Conservation (phyloP, 1,140 invertebrate genomes). For the Sweltsa coloradensis region DNA sequence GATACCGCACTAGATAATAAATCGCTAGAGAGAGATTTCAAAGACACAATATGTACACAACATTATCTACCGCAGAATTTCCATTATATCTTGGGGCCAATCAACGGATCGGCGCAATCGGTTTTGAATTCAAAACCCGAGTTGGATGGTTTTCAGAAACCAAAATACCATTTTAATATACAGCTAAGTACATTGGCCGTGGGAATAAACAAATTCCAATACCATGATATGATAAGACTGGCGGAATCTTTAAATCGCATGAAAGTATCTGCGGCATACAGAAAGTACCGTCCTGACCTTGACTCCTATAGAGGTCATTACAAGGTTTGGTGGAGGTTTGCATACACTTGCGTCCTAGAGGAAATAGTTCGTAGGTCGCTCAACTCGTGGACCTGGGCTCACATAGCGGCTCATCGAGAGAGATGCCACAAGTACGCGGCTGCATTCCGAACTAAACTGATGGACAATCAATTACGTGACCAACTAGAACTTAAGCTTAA, state of each 20-base stretch:
- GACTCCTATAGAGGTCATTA: slow-evolving; percentile 60
- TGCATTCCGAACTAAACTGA: slow-evolving; percentile 65
- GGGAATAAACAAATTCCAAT: slow-evolving; percentile 61
- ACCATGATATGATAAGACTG: slow-evolving; percentile 73
- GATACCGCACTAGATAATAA: too few relatives aligned
- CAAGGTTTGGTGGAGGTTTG: slow-evolving; percentile 88
- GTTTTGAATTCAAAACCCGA: slow-evolving; percentile 91
- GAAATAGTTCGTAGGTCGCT: slow-evolving; percentile 56
- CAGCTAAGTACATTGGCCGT: too few relatives aligned
- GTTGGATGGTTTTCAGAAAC: slow-evolving; percentile 73
- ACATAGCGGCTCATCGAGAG: slow-evolving; percentile 70
- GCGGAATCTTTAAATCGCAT: slow-evolving; percentile 80
- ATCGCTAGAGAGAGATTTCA: too few relatives aligned
- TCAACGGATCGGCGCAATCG: slow-evolving; percentile 76
- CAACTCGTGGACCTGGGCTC: slow-evolving; percentile 81
- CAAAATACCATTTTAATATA: slow-evolving; percentile 76
- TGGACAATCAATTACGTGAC: slow-evolving; percentile 44
- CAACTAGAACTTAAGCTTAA: slow-evolving; percentile 35
- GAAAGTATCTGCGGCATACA: slow-evolving; percentile 56
- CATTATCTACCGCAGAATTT: too few relatives aligned
- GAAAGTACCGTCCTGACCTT: slow-evolving; percentile 75
- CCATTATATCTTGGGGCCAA: slow-evolving; percentile 89
- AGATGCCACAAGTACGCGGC: slow-evolving; percentile 61
- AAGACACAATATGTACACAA: too few relatives aligned
- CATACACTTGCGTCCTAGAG: slow-evolving; percentile 75